phyloP scores from a whole-genome alignment of 2,797 vertebrate genomes.

The Smutsia gigantea region DNA sequence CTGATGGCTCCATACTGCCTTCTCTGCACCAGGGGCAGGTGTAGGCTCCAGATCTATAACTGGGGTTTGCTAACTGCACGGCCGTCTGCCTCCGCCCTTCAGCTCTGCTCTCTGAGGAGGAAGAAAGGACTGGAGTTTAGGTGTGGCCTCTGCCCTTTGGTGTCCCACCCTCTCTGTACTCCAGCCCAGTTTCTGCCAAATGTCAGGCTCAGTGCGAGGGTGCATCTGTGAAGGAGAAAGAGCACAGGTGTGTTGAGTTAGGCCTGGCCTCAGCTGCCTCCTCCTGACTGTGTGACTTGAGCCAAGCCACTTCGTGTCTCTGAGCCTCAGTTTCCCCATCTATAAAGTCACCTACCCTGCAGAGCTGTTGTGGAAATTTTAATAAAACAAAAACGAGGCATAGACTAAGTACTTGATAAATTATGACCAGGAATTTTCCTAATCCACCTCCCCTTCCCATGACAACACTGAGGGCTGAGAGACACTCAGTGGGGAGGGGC shows the following conservation, averaged over 20 bases:
- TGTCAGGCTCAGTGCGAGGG: accelerated
- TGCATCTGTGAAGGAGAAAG: neutral
- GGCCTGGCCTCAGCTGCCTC: neutral
- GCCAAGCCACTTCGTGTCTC: neutral
- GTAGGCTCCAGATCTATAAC: neutral
- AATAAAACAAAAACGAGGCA: neutral
- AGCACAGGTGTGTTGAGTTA: accelerated
- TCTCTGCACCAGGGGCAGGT: neutral
- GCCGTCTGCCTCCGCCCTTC: neutral
- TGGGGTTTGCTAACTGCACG: accelerated
- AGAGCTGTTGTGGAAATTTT: neutral
- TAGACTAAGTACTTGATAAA: neutral
- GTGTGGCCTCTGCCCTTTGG: neutral
- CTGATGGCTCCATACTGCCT: neutral
- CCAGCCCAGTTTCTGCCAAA: neutral
- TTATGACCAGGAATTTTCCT: neutral
- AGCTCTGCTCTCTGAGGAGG: neutral
- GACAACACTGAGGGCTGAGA: neutral
- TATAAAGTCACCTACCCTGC: neutral
- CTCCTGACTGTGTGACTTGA: neutral
- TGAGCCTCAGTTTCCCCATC: neutral
- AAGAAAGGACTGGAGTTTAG: neutral
- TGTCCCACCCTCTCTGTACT: neutral
- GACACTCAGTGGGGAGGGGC: neutral
- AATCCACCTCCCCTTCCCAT: neutral